A percentile compares a stretch with the other conserved stretches of the same genome.
These are phyloP conservation scores for Pheosia tremula DNA, from an alignment of 2,888 invertebrate genomes.

Conservation along the genomic window DNA sequence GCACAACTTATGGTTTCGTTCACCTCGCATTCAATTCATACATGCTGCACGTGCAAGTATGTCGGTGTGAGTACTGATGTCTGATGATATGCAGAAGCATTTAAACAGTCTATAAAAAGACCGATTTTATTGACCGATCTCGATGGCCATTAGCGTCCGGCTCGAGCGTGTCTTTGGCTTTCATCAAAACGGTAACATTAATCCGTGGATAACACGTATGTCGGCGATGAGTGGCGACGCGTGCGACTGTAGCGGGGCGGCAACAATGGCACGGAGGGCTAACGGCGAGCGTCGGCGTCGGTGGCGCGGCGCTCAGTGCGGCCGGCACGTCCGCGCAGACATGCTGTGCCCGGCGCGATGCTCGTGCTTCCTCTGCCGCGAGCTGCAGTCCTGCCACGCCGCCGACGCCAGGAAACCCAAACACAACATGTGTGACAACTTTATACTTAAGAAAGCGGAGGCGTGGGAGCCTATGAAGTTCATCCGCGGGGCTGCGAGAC, in stretches of 20 bases:
- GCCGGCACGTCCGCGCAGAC: conserved; percentile 71
- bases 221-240: conserved; percentile 46
- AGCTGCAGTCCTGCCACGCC: conserved; percentile 86
- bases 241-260: conserved; percentile 52
- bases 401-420: conserved; percentile 76
- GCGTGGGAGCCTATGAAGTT: conserved; percentile 81
- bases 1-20: conserved; percentile 69
- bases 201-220: conserved; percentile 65
- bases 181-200: conserved; percentile 66
- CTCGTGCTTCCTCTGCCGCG: conserved; percentile 90
- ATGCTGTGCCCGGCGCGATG: conserved; percentile 90
- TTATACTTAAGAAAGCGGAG: conserved; percentile 83
- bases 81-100: conserved; percentile 47
- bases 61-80: conserved; percentile 26
- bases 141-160: conserved; percentile 36
- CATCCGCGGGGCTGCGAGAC: conserved; percentile 76
- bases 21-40: conserved; percentile 61
- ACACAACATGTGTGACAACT: conserved; percentile 77
- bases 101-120: conserved; percentile 32
- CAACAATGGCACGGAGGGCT: conserved; percentile 61
- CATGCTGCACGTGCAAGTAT: conserved; percentile 44
- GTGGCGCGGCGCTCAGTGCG: conserved; percentile 64
- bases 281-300: conserved; percentile 54
- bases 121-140: conserved; percentile 29
- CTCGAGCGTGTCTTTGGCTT: conserved; percentile 44